Evolutionary conservation across 2,888 invertebrate species (phyloP), one percentile per base, ranked within the genome.

Genomic region (Agrypnus murinus): DNA sequence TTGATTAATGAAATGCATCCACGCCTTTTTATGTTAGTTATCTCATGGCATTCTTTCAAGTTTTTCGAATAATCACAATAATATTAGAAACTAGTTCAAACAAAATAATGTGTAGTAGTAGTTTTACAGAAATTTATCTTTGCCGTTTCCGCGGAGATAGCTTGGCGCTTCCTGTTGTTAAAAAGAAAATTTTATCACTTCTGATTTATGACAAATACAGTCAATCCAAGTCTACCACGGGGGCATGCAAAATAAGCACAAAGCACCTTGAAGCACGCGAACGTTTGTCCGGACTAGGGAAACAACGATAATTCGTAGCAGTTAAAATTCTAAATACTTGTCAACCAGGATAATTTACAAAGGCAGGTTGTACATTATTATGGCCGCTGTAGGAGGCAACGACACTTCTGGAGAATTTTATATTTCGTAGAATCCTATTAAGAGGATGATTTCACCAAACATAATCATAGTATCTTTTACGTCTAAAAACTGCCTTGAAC

Each of bases 141-240:
- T 14, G 57, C 15, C 40, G 38, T 65, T 65, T 65, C 65, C 65
- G 65, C 45, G 57, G 65, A 65, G 55, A 57, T 8, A 34, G 40
- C 32, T 12, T 10, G 43, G 17, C 36, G 43, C 36, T 65, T 65
- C 65, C 65, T 55, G 65, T 65, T 45, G 55, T 53, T 32, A 57
- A 58, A n/a, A n/a, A 50, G 58, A 58, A 36, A 65, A 45, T 43
- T n/a, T 64, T 57, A 65, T 65, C 65, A 43, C 19, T n/a, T 10
- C 55, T 36, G 55, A 65, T 65, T 65, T 65, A 65, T 53, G 55
- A 65, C 65, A 57, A 65, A 65, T 65, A 40, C 40, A 53, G 46
- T 36, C 50, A 43, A 59, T 64, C 32, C 53, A 5, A 15, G 53
- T 53, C 38, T 64, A 40, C 32, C 15, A 63, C 38, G 14, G 46